Conservation (phyloP, 2,113 vertebrate species). For the Helogale parvula region DNA sequence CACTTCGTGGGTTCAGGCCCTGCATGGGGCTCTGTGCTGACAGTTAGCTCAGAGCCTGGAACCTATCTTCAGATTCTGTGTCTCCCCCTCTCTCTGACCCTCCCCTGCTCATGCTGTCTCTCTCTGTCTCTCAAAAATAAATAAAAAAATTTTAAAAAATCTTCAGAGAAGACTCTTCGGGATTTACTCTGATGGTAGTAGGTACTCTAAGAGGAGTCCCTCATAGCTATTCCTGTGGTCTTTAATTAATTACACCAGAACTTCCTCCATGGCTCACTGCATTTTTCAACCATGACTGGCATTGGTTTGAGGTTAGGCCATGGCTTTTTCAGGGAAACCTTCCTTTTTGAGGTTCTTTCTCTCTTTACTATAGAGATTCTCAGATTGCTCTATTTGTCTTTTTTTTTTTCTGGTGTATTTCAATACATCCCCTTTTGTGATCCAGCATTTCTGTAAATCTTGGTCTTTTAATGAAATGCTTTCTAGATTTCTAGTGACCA, state of each 20-base stretch:
- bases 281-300: not conserved
- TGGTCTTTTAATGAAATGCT: not conserved
- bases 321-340: not conserved
- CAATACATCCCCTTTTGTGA: not conserved
- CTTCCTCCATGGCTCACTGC: not conserved
- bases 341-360: not conserved
- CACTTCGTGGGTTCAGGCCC: too few species aligned
- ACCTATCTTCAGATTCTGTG: too few species aligned
- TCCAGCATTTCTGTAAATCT: not conserved
- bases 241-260: constrained; percentile 57
- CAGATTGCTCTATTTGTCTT: not conserved
- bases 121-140: too few species aligned
- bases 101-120: too few species aligned
- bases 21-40: too few species aligned
- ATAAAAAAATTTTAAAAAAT: too few species aligned
- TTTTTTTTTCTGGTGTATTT: not conserved
- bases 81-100: too few species aligned
- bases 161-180: not conserved
- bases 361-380: not conserved
- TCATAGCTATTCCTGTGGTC: not conserved
- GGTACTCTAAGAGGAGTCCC: not conserved
- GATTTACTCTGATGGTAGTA: constrained; percentile 36
- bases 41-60: too few species aligned
- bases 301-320: constrained; percentile 16
- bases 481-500: not conserved